A percentile compares a stretch with the other conserved stretches of the same genome.
phyloP scores from a whole-genome alignment of 2,797 vertebrate species.

The Oceanodroma leucorhoa region DNA sequence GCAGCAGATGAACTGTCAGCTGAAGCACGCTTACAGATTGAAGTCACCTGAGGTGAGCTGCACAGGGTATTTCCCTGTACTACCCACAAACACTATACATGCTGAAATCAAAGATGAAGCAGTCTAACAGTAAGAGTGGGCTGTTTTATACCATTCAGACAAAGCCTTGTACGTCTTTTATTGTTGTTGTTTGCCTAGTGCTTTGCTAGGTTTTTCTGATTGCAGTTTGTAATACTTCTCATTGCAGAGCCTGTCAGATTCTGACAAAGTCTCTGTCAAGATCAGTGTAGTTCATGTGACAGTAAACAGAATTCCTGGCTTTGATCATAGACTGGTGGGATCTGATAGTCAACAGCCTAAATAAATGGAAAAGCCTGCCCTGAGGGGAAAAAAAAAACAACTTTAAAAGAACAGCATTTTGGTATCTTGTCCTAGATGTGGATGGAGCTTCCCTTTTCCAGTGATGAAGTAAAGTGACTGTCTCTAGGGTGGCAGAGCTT shows the following conservation, averaged over 20 bases:
- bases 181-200: not conserved
- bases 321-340: not conserved
- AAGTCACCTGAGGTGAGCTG: not conserved
- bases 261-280: not conserved
- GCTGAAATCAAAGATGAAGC: not conserved
- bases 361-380: not conserved
- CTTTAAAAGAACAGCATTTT: fast-evolving
- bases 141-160: not conserved
- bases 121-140: not conserved
- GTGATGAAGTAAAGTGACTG: not conserved
- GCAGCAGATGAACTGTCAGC: fast-evolving
- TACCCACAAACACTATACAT: not conserved
- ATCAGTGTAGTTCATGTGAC: not conserved
- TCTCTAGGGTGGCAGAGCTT: not conserved
- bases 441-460: not conserved
- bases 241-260: not conserved
- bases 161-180: not conserved
- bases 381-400: not conserved
- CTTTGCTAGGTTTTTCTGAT: not conserved
- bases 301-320: not conserved
- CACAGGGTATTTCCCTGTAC: not conserved
- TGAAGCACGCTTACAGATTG: not conserved
- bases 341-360: not conserved
- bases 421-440: not conserved
- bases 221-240: not conserved